Conservation (phyloP, 2,888 invertebrate species). For the Heliconius hortense region DNA sequence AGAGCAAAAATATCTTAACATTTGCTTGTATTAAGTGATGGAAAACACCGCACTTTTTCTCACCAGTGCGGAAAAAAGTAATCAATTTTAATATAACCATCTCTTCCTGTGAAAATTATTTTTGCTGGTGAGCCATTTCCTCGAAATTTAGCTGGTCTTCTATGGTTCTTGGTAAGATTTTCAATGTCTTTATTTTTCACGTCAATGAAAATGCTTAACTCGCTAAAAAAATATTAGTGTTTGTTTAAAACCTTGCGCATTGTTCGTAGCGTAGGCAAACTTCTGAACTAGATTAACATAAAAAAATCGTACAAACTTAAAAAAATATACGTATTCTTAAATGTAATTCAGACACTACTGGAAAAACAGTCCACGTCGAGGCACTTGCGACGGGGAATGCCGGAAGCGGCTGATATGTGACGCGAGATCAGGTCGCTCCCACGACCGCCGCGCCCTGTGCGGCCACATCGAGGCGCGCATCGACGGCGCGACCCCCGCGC, state of each 20-base stretch:
- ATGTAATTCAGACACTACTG: slow-evolving; percentile 87
- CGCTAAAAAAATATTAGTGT: not conserved
- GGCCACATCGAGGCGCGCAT: slow-evolving; percentile 92
- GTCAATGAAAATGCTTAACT: no score
- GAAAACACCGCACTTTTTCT: no score
- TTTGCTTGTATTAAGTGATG: no score
- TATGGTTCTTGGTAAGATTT: no score
- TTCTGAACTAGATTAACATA: not conserved
- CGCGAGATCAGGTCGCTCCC: slow-evolving; percentile 92
- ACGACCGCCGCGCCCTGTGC: slow-evolving; percentile 91
- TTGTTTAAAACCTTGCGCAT: not conserved
- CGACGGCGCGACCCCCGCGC: slow-evolving; percentile 85
- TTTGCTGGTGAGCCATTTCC: no score
- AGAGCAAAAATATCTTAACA: no score
- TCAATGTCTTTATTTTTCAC: no score
- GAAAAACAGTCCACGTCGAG: slow-evolving; percentile 93
- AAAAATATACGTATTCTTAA: not conserved
- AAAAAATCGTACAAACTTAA: not conserved
- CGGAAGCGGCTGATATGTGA: slow-evolving; percentile 93
- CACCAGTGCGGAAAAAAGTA: no score
- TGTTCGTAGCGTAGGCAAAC: not conserved
- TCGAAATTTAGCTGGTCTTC: no score
- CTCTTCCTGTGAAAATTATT: no score
- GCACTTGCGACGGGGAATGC: slow-evolving; percentile 91
- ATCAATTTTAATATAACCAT: no score